A percentile compares a stretch with the other conserved stretches of the same genome.
phyloP scores from a whole-genome alignment of 2,113 vertebrate genomes.

The Semnornis frantzii region DNA sequence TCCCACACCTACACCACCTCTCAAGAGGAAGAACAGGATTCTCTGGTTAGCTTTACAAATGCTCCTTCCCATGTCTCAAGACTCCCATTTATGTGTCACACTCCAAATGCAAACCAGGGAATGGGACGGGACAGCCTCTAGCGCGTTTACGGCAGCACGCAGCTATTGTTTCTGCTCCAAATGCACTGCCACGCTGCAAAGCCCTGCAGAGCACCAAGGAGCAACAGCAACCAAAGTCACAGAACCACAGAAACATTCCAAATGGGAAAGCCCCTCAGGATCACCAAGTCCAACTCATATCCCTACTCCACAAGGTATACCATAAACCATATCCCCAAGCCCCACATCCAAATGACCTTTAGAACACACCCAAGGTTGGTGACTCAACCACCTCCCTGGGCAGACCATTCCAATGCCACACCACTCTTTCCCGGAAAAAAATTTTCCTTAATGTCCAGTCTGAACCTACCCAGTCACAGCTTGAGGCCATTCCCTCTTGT shows the following conservation, averaged over 20 bases:
- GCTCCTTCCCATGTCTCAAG: constrained; percentile 57
- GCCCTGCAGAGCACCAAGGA: background rate
- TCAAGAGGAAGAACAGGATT: constrained; percentile 64
- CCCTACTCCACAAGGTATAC: too few species aligned
- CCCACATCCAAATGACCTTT: too few species aligned
- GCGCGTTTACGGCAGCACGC: background rate
- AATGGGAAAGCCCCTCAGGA: too few species aligned
- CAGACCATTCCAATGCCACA: too few species aligned
- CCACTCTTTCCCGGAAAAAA: too few species aligned
- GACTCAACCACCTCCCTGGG: too few species aligned
- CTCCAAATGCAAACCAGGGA: background rate
- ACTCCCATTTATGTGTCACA: constrained; percentile 42
- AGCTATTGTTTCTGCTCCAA: background rate
- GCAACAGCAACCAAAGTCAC: background rate
- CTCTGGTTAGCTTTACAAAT: constrained; percentile 53
- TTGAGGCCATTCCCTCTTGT: too few species aligned
- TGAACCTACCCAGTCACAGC: too few species aligned
- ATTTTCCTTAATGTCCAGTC: too few species aligned
- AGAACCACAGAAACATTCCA: background rate
- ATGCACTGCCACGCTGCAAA: accelerated
- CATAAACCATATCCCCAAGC: too few species aligned
- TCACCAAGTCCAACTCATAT: too few species aligned
- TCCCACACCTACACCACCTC: constrained; percentile 68
- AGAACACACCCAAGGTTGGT: too few species aligned
- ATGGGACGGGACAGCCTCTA: background rate